A percentile compares a stretch with the other conserved stretches of the same genome.
Evolutionary conservation across 2,797 vertebrate genomes (phyloP).

Genomic region (Acanthiza pusilla): DNA sequence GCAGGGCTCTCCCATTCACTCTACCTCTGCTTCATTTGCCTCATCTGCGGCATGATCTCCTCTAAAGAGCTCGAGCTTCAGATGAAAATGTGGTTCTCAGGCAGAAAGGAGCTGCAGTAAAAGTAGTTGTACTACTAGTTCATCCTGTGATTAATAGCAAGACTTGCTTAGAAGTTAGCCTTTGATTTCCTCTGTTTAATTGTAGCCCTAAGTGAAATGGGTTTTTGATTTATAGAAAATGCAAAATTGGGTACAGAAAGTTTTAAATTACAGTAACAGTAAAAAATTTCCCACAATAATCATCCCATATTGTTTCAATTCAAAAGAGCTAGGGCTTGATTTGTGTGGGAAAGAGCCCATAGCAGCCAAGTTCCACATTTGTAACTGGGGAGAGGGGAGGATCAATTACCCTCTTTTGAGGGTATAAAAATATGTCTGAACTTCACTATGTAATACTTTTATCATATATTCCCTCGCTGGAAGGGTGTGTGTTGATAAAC

Average conservation of each 20-base stretch:
- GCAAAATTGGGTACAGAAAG: slow-evolving; percentile 67
- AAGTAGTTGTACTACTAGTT: slow-evolving; percentile 49
- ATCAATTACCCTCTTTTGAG: slow-evolving; percentile 35
- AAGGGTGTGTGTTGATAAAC: background rate
- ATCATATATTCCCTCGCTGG: background rate
- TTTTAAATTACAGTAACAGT: slow-evolving; percentile 62
- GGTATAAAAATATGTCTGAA: slow-evolving; percentile 26
- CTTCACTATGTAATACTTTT: background rate
- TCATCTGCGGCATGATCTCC: slow-evolving; percentile 5
- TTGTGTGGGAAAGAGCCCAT: slow-evolving; percentile 48
- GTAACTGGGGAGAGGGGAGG: slow-evolving; percentile 26
- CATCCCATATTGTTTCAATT: slow-evolving; percentile 66
- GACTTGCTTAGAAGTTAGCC: slow-evolving; percentile 64
- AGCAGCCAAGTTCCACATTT: slow-evolving; percentile 53
- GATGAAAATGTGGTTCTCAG: slow-evolving; percentile 36
- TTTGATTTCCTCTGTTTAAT: slow-evolving; percentile 67
- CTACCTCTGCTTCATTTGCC: background rate
- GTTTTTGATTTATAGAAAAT: slow-evolving; percentile 71
- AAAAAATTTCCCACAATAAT: slow-evolving; percentile 63
- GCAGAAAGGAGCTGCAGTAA: slow-evolving; percentile 42
- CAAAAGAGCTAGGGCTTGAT: slow-evolving; percentile 23
- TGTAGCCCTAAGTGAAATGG: slow-evolving; percentile 60
- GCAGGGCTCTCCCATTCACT: background rate
- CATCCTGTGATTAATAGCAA: slow-evolving; percentile 51
- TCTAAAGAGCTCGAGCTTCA: slow-evolving; percentile 2